Conservation (phyloP, 2,888 invertebrate genomes). For the Drosophila cracens region DNA sequence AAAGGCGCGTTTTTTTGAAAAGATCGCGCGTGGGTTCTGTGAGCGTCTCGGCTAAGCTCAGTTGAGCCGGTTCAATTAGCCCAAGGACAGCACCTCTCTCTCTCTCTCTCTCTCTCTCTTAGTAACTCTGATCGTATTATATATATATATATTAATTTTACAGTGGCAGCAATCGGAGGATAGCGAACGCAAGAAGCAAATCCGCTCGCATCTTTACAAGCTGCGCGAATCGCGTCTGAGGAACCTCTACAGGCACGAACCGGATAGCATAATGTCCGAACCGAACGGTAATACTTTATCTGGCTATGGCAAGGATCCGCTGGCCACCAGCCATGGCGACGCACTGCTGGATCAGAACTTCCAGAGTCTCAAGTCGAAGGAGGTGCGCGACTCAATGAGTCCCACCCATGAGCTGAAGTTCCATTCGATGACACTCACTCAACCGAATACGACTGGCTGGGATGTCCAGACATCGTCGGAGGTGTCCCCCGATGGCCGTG, state of each 20-base stretch:
- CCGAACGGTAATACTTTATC: constrained; percentile 73
- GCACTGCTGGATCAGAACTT: constrained; percentile 91
- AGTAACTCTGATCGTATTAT: not conserved
- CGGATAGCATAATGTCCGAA: constrained; percentile 83
- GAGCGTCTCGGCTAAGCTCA: constrained; percentile 16
- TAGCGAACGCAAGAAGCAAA: constrained; percentile 93
- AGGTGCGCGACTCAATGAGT: constrained; percentile 91
- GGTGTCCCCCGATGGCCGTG: constrained; percentile 88
- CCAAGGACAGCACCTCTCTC: constrained; percentile 47
- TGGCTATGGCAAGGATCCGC: constrained; percentile 85
- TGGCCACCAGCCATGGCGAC: constrained; percentile 88
- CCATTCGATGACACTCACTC: constrained; percentile 80
- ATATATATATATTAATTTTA: not conserved
- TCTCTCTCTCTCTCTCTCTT: not conserved
- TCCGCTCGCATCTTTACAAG: constrained; percentile 93
- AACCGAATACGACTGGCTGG: constrained; percentile 87
- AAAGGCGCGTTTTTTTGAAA: constrained; percentile 54
- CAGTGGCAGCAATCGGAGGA: constrained; percentile 93
- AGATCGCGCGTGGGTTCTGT: constrained; percentile 43
- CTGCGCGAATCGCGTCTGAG: constrained; percentile 92
- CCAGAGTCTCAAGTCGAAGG: constrained; percentile 91
- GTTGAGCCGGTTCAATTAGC: constrained; percentile 59
- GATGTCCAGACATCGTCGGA: constrained; percentile 88
- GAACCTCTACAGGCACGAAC: constrained; percentile 88
- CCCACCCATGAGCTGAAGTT: constrained; percentile 87